Percentiles rank a stretch among this genome's conserved stretches.
phyloP scores from a whole-genome alignment of 1,140 invertebrate species.

The Wasmannia auropunctata region DNA sequence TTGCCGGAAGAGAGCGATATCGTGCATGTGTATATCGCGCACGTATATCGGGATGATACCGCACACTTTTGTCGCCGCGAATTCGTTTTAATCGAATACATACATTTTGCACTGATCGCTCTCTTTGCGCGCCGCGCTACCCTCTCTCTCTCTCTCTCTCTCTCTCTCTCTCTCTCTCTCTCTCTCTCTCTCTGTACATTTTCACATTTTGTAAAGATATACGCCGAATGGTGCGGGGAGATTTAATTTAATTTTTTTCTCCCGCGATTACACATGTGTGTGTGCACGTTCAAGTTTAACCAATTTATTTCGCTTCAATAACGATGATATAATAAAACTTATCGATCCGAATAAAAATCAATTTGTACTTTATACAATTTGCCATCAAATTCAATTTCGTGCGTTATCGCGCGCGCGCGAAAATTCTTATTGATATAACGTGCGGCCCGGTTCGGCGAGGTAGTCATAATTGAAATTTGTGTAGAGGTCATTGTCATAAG shows the following conservation, averaged over 20 bases:
- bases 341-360: conserved; percentile 32
- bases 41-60: not conserved
- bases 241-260: conserved; percentile 41
- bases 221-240: not conserved
- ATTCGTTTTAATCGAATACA: conserved; percentile 51
- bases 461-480: conserved; percentile 36
- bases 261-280: not conserved
- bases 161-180: no score
- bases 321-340: conserved; percentile 47
- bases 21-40: conserved; percentile 4
- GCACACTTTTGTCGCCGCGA: not conserved
- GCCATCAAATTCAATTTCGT: conserved; percentile 27
- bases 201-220: conserved; percentile 19
- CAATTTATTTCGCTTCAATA: conserved; percentile 39
- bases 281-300: conserved; percentile 22
- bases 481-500: conserved; percentile 7
- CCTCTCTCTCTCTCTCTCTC: no score
- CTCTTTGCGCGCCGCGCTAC: not conserved
- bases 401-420: not conserved
- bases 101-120: not conserved
- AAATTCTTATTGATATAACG: conserved; percentile 22
- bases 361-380: conserved; percentile 20
- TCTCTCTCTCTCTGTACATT: no score
- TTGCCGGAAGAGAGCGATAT: conserved; percentile 14
- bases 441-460: not conserved